Conservation (phyloP, 2,888 invertebrate species). For the Magallana nippona region DNA sequence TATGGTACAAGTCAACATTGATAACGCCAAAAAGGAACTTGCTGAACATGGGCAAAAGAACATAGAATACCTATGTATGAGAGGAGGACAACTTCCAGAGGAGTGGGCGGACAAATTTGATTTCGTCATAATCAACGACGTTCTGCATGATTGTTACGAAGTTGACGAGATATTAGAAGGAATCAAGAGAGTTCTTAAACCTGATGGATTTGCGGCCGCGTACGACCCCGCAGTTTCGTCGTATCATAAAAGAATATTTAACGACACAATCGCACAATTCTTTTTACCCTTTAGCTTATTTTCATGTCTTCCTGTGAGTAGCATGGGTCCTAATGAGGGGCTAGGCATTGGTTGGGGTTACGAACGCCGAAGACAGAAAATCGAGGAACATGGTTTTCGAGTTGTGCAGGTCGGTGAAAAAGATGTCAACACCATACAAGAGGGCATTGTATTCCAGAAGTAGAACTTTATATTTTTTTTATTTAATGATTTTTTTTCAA, state of each 20-base stretch:
- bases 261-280: background rate
- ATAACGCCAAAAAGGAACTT: background rate
- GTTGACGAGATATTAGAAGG: background rate
- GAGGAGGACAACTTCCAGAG: background rate
- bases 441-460: background rate
- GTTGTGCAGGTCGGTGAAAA: background rate
- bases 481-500: too few species aligned
- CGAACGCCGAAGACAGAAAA: background rate
- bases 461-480: background rate
- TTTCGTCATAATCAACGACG: slow-evolving; percentile 10
- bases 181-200: background rate
- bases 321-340: background rate
- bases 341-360: slow-evolving; percentile 1
- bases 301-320: background rate
- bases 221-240: background rate
- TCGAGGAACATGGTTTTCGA: background rate
- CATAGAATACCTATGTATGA: background rate
- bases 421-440: background rate
- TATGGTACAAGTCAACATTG: background rate
- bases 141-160: background rate
- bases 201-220: background rate
- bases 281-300: background rate
- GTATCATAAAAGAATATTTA: background rate
- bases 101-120: slow-evolving; percentile 17
- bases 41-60: background rate